Evolutionary conservation across 2,888 invertebrate species (phyloP).

Genomic region (Griposia aprilina): DNA sequence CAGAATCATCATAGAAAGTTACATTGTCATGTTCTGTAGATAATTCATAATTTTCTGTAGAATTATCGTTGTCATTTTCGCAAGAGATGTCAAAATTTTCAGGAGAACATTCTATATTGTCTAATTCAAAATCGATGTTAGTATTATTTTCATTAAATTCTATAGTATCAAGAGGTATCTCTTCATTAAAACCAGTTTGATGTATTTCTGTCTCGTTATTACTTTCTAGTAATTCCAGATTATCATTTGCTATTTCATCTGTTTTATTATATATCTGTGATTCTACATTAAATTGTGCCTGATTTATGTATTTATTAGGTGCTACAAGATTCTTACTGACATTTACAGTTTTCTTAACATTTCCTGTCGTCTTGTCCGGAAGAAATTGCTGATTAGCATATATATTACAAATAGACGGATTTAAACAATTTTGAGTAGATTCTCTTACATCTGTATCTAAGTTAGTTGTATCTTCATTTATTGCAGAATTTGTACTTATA

Average conservation of each 20-base stretch:
- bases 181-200: background rate
- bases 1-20: background rate
- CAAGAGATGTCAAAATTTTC: background rate
- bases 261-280: background rate
- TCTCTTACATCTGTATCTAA: background rate
- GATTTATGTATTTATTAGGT: conserved; percentile 24
- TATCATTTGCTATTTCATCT: background rate
- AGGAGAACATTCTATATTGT: background rate
- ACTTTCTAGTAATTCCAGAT: conserved; percentile 3
- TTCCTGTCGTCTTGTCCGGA: background rate
- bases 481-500: background rate
- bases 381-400: background rate
- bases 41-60: background rate
- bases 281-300: conserved; percentile 13
- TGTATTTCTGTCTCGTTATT: background rate
- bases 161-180: background rate
- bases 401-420: background rate
- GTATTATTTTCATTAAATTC: conserved; percentile 21
- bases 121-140: background rate
- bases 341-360: background rate
- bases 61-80: background rate
- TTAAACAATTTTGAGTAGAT: background rate
- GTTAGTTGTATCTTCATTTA: too few relatives aligned
- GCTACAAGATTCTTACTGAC: conserved; percentile 3
- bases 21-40: background rate